Percentiles rank a stretch among this genome's conserved stretches.
Conservation (phyloP, 2,888 invertebrate species). For the Aporophyla lueneburgensis region DNA sequence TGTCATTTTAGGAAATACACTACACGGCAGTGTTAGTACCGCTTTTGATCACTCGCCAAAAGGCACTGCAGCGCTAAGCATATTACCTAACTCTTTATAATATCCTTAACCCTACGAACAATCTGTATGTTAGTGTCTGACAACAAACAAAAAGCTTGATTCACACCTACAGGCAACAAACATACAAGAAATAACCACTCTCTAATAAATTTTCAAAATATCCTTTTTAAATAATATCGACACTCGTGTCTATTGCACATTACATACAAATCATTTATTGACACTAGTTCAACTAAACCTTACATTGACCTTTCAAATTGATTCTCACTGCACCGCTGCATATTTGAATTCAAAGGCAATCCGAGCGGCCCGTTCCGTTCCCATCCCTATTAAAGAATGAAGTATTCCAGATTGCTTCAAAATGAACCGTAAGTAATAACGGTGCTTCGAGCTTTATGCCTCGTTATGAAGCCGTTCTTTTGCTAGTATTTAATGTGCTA, state of each 20-base stretch:
- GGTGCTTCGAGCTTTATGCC: slow-evolving; percentile 65
- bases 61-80: too few relatives aligned
- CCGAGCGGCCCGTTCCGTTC: slow-evolving; percentile 26
- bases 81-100: too few relatives aligned
- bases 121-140: too few relatives aligned
- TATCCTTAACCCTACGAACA: too few relatives aligned
- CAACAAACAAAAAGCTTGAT: too few relatives aligned
- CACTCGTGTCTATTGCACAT: neutral
- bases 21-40: too few relatives aligned
- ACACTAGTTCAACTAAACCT: slow-evolving; percentile 31
- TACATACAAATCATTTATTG: slow-evolving; percentile 28
- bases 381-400: slow-evolving; percentile 67
- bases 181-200: too few relatives aligned
- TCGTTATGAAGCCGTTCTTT: slow-evolving; percentile 72
- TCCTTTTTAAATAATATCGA: neutral
- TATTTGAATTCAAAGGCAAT: slow-evolving; percentile 57
- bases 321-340: slow-evolving; percentile 35
- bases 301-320: slow-evolving; percentile 41
- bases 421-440: slow-evolving; percentile 76
- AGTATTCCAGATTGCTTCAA: slow-evolving; percentile 76
- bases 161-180: too few relatives aligned
- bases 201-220: too few relatives aligned
- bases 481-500: slow-evolving; percentile 73
- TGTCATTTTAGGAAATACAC: too few relatives aligned
- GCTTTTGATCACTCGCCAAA: too few relatives aligned